phyloP scores from a whole-genome alignment of 1,140 invertebrate species.

The Belonocnema kinseyi region DNA sequence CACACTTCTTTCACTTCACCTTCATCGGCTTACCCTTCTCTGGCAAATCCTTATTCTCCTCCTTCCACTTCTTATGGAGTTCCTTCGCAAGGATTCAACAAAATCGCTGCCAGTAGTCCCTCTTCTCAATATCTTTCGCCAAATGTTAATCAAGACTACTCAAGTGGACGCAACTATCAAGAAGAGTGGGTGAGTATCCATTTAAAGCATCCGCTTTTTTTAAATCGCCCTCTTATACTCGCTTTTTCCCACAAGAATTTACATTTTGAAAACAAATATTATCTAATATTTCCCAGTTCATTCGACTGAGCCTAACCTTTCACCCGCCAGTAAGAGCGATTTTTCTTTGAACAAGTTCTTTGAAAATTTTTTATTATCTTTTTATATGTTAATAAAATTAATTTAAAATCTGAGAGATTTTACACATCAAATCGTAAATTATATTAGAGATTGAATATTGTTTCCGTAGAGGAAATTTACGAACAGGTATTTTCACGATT shows the following conservation, averaged over 20 bases:
- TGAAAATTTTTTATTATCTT: too few relatives aligned
- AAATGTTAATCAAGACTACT: not conserved
- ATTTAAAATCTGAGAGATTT: too few relatives aligned
- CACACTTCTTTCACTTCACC: not conserved
- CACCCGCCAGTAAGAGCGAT: too few relatives aligned
- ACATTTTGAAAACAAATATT: not conserved
- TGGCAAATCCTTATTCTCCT: not conserved
- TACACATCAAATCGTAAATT: too few relatives aligned
- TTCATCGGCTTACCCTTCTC: not conserved
- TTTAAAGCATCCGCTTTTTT: not conserved
- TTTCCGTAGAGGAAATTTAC: too few relatives aligned
- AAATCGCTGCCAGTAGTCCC: not conserved
- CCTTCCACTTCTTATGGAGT: conserved; percentile 1
- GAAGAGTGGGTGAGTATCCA: conserved; percentile 9
- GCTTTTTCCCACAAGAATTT: not conserved
- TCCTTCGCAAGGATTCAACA: not conserved
- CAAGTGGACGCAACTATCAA: not conserved
- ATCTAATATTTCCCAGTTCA: conserved; percentile 2
- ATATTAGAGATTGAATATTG: too few relatives aligned
- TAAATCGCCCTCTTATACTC: not conserved
- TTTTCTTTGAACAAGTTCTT: too few relatives aligned
- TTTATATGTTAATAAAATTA: too few relatives aligned
- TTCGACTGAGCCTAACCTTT: too few relatives aligned
- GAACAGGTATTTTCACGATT: too few relatives aligned
- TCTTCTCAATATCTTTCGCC: not conserved